Conservation (phyloP, 2,888 invertebrate species). For the Tinea semifulvella region DNA sequence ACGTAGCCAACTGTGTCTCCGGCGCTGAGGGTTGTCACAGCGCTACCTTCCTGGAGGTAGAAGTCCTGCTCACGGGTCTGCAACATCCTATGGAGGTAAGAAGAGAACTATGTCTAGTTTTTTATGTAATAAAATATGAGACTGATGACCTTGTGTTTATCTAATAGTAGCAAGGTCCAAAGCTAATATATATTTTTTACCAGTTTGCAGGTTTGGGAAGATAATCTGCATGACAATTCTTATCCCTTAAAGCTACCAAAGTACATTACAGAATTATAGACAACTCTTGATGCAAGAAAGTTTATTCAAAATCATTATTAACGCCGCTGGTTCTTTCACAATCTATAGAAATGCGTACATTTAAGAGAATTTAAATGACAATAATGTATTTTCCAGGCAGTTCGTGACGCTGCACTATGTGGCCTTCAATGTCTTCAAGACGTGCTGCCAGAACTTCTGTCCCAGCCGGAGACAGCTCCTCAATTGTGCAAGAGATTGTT, state of each 20-base stretch:
- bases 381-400: constrained; percentile 46
- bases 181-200: too few relatives aligned
- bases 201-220: too few relatives aligned
- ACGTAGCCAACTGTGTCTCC: constrained; percentile 79
- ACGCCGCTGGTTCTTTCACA: too few relatives aligned
- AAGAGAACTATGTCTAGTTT: too few relatives aligned
- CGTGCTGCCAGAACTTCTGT: constrained; percentile 70
- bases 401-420: constrained; percentile 82
- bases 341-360: not conserved
- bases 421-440: constrained; percentile 78
- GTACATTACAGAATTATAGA: too few relatives aligned
- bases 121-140: not conserved
- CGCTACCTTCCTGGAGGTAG: constrained; percentile 75
- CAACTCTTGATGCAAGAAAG: too few relatives aligned
- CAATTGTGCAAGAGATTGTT: constrained; percentile 78
- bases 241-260: too few relatives aligned
- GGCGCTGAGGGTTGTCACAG: constrained; percentile 71
- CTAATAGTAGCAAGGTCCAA: too few relatives aligned
- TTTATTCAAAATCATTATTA: too few relatives aligned
- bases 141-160: not conserved
- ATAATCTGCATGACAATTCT: too few relatives aligned
- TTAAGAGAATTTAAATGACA: not conserved
- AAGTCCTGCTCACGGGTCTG: constrained; percentile 78
- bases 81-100: constrained; percentile 71
- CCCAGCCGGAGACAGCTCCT: constrained; percentile 66